These are phyloP conservation scores for Zaprionus tsacasi DNA, from an alignment of 1,140 invertebrate genomes.

Conservation along the genomic window DNA sequence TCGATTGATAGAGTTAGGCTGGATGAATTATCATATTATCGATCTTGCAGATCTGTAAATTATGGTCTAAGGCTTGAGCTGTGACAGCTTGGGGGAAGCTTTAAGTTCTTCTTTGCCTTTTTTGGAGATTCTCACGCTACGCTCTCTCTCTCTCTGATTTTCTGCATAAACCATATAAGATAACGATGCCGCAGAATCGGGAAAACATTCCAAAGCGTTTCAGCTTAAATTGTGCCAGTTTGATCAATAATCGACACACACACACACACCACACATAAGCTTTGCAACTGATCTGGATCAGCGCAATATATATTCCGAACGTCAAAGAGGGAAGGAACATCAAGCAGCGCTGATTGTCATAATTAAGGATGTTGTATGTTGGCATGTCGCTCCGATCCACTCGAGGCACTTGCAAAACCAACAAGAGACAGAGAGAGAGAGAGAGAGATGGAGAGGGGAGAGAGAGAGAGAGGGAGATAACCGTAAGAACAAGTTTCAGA, in stretches of 20 bases:
- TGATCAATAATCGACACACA: slow-evolving; percentile 53
- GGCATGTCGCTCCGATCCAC: slow-evolving; percentile 61
- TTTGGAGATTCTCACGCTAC: slow-evolving; percentile 33
- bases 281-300: slow-evolving; percentile 73
- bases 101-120: background rate
- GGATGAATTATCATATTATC: background rate
- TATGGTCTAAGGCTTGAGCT: background rate
- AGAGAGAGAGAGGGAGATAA: slow-evolving; percentile 36
- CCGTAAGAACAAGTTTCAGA: slow-evolving; percentile 74
- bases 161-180: slow-evolving; percentile 19
- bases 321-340: slow-evolving; percentile 29
- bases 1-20: background rate
- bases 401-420: slow-evolving; percentile 71
- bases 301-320: slow-evolving; percentile 35
- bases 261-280: background rate
- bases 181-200: slow-evolving; percentile 27
- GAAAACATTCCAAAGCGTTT: slow-evolving; percentile 37
- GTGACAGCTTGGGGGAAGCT: background rate
- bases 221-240: slow-evolving; percentile 63
- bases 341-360: slow-evolving; percentile 78
- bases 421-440: slow-evolving; percentile 26
- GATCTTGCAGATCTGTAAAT: background rate
- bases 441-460: background rate
- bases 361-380: slow-evolving; percentile 80
- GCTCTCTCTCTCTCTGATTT: background rate